A percentile compares a stretch with the other conserved stretches of the same genome.
Conservation (phyloP, 2,113 vertebrate genomes). For the Tupaia chinensis region DNA sequence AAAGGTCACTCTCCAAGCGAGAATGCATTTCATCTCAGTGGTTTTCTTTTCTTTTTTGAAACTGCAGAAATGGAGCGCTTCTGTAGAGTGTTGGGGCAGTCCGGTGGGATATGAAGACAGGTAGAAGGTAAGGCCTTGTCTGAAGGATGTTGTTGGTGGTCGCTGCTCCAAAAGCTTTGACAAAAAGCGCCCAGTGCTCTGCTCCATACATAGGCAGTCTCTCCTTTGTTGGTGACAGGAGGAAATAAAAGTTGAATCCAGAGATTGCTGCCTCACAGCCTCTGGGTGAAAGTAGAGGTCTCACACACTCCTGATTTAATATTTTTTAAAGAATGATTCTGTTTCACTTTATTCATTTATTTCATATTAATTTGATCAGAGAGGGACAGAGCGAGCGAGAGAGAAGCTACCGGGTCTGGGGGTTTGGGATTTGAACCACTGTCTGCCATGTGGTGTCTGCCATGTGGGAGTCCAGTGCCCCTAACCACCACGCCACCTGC, state of each 20-base stretch:
- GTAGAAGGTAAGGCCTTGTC: not conserved
- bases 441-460: too few species aligned
- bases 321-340: not conserved
- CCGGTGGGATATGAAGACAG: constrained; percentile 28
- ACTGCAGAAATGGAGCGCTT: not conserved
- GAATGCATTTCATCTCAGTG: constrained; percentile 55
- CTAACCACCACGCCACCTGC: too few species aligned
- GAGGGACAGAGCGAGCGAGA: too few species aligned
- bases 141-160: not conserved
- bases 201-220: not conserved
- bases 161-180: not conserved
- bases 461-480: too few species aligned
- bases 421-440: too few species aligned
- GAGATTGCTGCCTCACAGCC: not conserved
- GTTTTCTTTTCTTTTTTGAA: constrained; percentile 36
- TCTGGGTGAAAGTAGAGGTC: not conserved
- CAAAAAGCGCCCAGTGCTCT: not conserved
- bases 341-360: too few species aligned
- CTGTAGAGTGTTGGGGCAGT: not conserved
- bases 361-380: too few species aligned
- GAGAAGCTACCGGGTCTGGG: too few species aligned
- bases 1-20: constrained; percentile 63
- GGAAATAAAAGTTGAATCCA: constrained; percentile 26
- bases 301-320: not conserved
- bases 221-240: not conserved